Percentiles rank a stretch among this genome's conserved stretches.
Conservation (phyloP, 2,888 invertebrate genomes). For the Ennomos erosarius region DNA sequence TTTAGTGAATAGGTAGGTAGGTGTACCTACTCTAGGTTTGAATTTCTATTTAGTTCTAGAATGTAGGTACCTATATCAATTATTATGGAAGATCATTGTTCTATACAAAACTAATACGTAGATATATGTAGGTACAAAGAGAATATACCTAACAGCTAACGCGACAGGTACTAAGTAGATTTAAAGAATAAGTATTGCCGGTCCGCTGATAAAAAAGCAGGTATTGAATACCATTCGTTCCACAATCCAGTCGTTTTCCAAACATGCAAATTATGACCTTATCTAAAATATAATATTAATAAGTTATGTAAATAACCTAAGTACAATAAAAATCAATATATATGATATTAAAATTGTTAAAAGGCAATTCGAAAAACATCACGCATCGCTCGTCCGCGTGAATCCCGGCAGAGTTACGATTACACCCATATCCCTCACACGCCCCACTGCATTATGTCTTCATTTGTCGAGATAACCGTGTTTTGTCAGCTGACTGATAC, state of each 20-base stretch:
- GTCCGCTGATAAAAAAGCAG: background rate
- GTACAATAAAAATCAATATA: constrained; percentile 13
- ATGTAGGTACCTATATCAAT: too few species aligned
- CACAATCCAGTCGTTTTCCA: background rate
- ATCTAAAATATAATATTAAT: constrained; percentile 2
- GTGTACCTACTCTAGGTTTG: too few species aligned
- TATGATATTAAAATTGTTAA: constrained; percentile 27
- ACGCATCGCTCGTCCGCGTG: constrained; percentile 42
- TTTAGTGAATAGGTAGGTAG: too few species aligned
- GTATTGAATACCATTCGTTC: background rate
- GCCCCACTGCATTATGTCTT: constrained; percentile 56
- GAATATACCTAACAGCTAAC: too few species aligned
- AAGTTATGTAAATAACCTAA: too few species aligned
- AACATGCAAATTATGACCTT: too few species aligned
- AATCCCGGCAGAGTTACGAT: constrained; percentile 46
- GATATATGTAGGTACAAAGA: too few species aligned
- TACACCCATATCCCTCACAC: constrained; percentile 41
- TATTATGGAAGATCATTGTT: too few species aligned
- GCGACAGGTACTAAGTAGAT: too few species aligned
- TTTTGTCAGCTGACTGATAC: constrained; percentile 73
- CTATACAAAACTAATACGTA: too few species aligned
- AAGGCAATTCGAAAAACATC: constrained; percentile 27
- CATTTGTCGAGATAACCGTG: constrained; percentile 67
- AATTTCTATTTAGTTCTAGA: too few species aligned
- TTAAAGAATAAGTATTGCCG: too few species aligned